Percentiles rank a stretch among this genome's conserved stretches.
phyloP scores from a whole-genome alignment of 2,888 invertebrate genomes.

The Tridacna gigas region DNA sequence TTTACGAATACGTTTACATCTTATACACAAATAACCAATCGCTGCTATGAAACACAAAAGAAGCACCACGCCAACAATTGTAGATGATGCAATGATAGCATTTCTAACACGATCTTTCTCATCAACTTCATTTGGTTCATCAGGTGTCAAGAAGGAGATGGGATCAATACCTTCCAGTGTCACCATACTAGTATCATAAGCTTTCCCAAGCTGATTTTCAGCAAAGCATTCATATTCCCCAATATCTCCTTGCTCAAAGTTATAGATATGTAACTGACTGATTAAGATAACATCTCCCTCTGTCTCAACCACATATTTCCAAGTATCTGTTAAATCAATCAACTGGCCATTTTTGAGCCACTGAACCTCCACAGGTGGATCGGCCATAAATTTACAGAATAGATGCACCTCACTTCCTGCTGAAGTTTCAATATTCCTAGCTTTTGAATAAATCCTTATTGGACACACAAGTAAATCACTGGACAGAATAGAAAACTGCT shows the following conservation, averaged over 20 bases:
- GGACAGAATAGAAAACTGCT: conserved; percentile 69
- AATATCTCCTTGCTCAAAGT: conserved; percentile 74
- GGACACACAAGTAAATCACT: conserved; percentile 75
- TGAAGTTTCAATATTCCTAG: conserved; percentile 64
- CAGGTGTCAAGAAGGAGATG: conserved; percentile 42
- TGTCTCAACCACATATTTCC: conserved; percentile 67
- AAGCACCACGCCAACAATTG: conserved; percentile 75
- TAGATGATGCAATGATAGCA: conserved; percentile 75
- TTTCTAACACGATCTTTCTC: conserved; percentile 60
- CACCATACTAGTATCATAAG: conserved; percentile 68
- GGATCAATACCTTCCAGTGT: conserved; percentile 71
- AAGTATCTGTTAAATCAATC: conserved; percentile 53
- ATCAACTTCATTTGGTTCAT: conserved; percentile 38
- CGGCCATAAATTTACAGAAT: conserved; percentile 75
- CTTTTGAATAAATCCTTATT: conserved; percentile 76
- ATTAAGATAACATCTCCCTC: conserved; percentile 59
- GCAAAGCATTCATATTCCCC: conserved; percentile 76
- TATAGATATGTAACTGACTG: conserved; percentile 69
- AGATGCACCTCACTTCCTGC: conserved; percentile 68
- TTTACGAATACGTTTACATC: conserved; percentile 68
- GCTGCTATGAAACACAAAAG: conserved; percentile 68
- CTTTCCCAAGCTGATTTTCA: conserved; percentile 73
- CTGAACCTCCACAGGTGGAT: conserved; percentile 72
- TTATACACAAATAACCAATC: conserved; percentile 65
- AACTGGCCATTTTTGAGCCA: conserved; percentile 72